Evolutionary conservation across 2,888 invertebrate genomes (phyloP).

Genomic region (Podotricha telesiphe): DNA sequence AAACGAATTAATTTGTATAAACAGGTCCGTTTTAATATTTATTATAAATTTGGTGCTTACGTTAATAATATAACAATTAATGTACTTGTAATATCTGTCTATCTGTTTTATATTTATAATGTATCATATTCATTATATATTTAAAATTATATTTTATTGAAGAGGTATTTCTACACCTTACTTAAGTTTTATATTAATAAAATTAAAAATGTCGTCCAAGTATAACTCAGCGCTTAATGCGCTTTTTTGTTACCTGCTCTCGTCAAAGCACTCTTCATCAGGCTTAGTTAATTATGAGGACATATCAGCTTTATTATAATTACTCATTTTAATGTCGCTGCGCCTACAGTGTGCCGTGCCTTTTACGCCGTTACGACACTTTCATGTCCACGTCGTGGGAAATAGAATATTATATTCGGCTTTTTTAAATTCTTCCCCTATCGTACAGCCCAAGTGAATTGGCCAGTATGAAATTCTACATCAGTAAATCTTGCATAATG

Average conservation of each 20-base stretch:
- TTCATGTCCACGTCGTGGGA: constrained; percentile 40
- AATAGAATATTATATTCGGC: constrained; percentile 38
- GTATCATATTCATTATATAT: background rate
- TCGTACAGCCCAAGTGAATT: background rate
- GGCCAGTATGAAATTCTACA: background rate
- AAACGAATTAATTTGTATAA: no score
- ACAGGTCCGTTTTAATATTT: background rate
- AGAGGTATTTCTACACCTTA: background rate
- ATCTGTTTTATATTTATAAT: background rate
- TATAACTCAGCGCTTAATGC: constrained; percentile 44
- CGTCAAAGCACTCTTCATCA: constrained; percentile 80
- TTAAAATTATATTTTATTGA: background rate
- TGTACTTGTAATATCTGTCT: no score
- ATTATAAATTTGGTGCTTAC: background rate
- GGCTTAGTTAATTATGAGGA: constrained; percentile 81
- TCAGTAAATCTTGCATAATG: background rate
- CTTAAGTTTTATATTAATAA: no score
- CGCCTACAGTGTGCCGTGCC: constrained; percentile 63
- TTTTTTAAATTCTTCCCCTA: constrained; percentile 22
- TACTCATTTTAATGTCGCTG: constrained; percentile 82
- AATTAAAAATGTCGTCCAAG: constrained; percentile 15
- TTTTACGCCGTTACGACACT: constrained; percentile 51
- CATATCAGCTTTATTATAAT: constrained; percentile 83
- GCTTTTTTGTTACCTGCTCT: constrained; percentile 47
- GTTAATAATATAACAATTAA: no score